phyloP scores from a whole-genome alignment of 2,797 vertebrate species.

The Trachops cirrhosus region DNA sequence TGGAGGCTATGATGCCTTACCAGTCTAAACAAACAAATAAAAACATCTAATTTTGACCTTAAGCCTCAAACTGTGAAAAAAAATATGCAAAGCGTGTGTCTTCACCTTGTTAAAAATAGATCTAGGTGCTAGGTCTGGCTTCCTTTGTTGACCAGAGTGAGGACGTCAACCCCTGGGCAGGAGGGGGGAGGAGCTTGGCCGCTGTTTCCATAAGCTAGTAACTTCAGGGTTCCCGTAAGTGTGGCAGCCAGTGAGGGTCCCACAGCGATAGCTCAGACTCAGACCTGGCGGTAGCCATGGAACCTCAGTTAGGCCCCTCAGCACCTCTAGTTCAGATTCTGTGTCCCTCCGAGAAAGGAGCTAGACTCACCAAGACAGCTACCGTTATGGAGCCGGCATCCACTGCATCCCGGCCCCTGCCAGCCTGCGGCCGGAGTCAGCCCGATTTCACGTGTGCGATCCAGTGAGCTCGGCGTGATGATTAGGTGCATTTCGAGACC shows the following conservation, averaged over 20 bases:
- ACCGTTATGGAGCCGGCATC: rapidly evolving
- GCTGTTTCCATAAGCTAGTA: slow-evolving; percentile 64
- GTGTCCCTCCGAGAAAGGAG: not conserved
- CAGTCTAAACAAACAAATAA: not conserved
- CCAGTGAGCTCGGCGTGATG: rapidly evolving
- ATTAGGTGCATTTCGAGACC: rapidly evolving
- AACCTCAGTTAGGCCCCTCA: not conserved
- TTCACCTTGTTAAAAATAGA: slow-evolving; percentile 55
- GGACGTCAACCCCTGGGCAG: not conserved
- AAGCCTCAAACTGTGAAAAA: not conserved
- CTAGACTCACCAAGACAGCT: rapidly evolving
- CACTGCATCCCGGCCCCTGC: rapidly evolving
- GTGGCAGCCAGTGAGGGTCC: not conserved
- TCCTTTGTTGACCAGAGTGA: slow-evolving; percentile 65
- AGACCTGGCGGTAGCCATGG: not conserved
- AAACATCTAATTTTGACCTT: not conserved
- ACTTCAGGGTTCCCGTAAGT: not conserved
- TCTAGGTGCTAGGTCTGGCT: slow-evolving; percentile 32
- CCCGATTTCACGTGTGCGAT: rapidly evolving
- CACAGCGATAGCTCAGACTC: not conserved
- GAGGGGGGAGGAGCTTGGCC: not conserved
- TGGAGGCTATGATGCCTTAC: not conserved
- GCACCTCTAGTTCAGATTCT: not conserved
- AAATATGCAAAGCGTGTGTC: slow-evolving; percentile 19
- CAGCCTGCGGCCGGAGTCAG: rapidly evolving